Evolutionary conservation across 2,113 vertebrate genomes (phyloP).

Genomic region (Kobus ellipsiprymnus): DNA sequence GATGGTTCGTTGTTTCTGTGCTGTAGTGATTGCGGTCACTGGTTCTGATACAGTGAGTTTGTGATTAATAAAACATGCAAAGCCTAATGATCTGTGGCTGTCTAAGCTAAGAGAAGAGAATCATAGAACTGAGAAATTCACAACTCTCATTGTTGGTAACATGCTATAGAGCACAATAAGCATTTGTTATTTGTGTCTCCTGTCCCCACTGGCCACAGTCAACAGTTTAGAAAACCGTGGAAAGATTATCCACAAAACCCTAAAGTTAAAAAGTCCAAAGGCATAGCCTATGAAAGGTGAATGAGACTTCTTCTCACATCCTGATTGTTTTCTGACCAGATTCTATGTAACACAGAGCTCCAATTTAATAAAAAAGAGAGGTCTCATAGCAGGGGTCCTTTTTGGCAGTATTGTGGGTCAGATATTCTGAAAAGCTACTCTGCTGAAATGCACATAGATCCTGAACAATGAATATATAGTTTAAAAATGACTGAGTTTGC

Average conservation of each 20-base stretch:
- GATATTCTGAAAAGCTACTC: not conserved
- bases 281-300: not conserved
- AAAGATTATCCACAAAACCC: not conserved
- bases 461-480: not conserved
- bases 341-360: not conserved
- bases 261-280: not conserved
- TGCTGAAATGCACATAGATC: not conserved
- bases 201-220: not conserved
- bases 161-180: not conserved
- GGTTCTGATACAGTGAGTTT: not conserved
- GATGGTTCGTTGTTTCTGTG: not conserved
- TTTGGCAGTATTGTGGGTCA: not conserved
- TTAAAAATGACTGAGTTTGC: not conserved
- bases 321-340: not conserved
- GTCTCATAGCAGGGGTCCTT: not conserved
- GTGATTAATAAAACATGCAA: not conserved
- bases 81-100: not conserved
- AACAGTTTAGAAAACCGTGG: not conserved
- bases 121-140: not conserved
- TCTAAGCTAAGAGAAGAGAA: not conserved
- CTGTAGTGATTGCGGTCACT: not conserved
- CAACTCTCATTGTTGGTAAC: not conserved
- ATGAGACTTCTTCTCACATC: not conserved
- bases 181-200: not conserved
- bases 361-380: not conserved